phyloP scores from a whole-genome alignment of 1,140 invertebrate genomes.

The Neodiprion fabricii region DNA sequence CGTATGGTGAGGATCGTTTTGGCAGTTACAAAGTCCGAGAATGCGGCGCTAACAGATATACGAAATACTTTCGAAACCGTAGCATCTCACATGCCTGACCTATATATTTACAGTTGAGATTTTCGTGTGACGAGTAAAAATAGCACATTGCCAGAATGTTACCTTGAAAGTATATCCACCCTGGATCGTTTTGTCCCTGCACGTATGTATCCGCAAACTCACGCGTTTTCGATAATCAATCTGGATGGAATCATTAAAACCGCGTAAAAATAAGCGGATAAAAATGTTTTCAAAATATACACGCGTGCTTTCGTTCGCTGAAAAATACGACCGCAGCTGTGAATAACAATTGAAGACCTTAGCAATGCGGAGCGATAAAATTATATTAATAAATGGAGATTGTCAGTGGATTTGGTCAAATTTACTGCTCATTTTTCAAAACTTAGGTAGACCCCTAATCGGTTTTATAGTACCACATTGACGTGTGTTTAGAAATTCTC shows the following conservation, averaged over 20 bases:
- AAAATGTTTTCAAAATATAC: no score
- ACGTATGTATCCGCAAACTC: not conserved
- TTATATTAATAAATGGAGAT: no score
- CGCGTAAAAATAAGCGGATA: no score
- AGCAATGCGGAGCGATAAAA: not conserved
- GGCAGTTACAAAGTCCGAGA: not conserved
- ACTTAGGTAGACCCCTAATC: no score
- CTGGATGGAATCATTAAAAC: no score
- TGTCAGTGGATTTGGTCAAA: no score
- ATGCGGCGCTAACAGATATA: not conserved
- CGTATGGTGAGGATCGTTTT: not conserved
- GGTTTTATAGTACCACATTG: no score
- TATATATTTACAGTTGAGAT: constrained; percentile 34
- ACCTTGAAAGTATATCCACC: constrained; percentile 35
- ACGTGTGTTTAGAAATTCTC: no score
- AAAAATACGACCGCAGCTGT: constrained; percentile 2
- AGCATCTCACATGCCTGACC: constrained; percentile 24
- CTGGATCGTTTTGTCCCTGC: constrained; percentile 1
- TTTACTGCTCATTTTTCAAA: no score
- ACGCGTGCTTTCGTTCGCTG: no score
- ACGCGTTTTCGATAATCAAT: not conserved
- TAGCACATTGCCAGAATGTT: constrained; percentile 37
- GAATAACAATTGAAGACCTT: constrained; percentile 15
- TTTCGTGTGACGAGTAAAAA: constrained; percentile 36
- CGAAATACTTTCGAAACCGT: not conserved